These are phyloP conservation scores for Aricia artaxerxes DNA, from an alignment of 2,888 invertebrate genomes.

Conservation along the genomic window DNA sequence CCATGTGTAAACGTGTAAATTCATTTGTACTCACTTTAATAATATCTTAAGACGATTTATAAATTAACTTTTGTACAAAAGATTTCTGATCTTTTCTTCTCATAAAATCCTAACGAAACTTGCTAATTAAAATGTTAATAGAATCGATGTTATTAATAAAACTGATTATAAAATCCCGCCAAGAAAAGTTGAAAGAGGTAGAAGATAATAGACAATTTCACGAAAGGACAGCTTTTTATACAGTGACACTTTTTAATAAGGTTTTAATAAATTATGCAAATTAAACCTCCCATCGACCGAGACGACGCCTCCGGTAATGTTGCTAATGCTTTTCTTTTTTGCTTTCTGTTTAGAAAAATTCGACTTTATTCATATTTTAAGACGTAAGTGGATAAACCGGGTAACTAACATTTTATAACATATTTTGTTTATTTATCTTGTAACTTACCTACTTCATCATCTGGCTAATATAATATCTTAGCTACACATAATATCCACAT, in stretches of 20 bases:
- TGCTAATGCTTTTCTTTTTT: conserved; percentile 36
- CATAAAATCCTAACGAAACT: conserved; percentile 28
- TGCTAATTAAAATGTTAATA: conserved; percentile 32
- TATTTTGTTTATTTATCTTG: too few relatives aligned
- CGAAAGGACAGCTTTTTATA: conserved; percentile 54
- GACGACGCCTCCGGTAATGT: conserved; percentile 23
- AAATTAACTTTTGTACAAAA: neutral
- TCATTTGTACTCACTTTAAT: too few relatives aligned
- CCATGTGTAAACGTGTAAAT: too few relatives aligned
- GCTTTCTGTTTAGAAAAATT: conserved; percentile 33
- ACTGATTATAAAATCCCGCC: conserved; percentile 36
- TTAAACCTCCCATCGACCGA: conserved; percentile 27
- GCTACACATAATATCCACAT: too few relatives aligned
- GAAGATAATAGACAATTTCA: conserved; percentile 41
- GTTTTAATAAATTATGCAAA: conserved; percentile 69
- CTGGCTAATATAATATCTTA: too few relatives aligned
- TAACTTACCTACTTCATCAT: too few relatives aligned
- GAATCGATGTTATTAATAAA: conserved; percentile 33
- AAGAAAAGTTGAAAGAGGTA: conserved; percentile 37
- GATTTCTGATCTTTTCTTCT: neutral
- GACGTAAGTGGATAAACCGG: too few relatives aligned
- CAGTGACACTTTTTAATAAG: conserved; percentile 72
- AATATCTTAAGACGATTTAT: too few relatives aligned
- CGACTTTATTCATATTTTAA: neutral
- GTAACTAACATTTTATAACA: too few relatives aligned